Percentiles rank a stretch among this genome's conserved stretches.
Evolutionary conservation across 2,888 invertebrate genomes (phyloP).

Genomic region (Callyntrura sp.): DNA sequence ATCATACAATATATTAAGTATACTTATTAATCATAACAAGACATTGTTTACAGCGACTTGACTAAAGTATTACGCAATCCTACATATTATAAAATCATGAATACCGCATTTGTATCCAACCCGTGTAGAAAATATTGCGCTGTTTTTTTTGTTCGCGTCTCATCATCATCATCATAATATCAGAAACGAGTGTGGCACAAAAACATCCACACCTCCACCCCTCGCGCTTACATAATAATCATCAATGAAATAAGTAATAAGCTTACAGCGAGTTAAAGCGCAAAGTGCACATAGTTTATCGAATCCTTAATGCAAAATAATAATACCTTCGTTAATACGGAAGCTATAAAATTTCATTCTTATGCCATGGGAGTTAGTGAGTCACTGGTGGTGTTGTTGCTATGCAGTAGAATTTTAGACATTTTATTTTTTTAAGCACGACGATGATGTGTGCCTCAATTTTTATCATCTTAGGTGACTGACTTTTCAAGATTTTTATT

Average conservation of each 20-base stretch:
- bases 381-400: too few relatives aligned
- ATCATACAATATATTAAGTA: not conserved
- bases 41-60: not conserved
- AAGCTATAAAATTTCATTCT: not conserved
- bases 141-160: too few relatives aligned
- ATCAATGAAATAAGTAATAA: too few relatives aligned
- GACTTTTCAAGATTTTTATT: not conserved
- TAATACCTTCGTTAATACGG: not conserved
- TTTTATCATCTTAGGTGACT: not conserved
- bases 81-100: not conserved
- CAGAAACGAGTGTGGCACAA: too few relatives aligned
- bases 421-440: not conserved
- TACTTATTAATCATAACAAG: not conserved
- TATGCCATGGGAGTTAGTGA: too few relatives aligned
- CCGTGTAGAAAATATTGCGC: not conserved
- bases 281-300: not conserved
- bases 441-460: not conserved
- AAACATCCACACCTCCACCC: too few relatives aligned
- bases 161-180: too few relatives aligned
- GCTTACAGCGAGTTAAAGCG: too few relatives aligned
- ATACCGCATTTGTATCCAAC: not conserved
- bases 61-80: not conserved
- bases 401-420: not conserved
- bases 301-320: not conserved
- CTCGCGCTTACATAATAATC: too few relatives aligned